Conservation (phyloP, 2,797 vertebrate genomes). For the Lepilemur septentrionalis region DNA sequence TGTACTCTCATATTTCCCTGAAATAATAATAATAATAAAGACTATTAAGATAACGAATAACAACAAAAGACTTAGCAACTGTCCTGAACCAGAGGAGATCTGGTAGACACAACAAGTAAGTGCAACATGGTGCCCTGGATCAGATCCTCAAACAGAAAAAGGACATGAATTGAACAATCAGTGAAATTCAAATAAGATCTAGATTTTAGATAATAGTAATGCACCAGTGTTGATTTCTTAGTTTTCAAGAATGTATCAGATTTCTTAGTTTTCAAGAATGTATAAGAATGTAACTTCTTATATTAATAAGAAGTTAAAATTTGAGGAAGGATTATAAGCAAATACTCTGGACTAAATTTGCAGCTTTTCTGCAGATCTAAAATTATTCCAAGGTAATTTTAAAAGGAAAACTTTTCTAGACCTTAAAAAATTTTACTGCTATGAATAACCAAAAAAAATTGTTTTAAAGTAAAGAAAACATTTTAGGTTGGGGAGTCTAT, state of each 20-base stretch:
- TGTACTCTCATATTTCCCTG: too few relatives aligned
- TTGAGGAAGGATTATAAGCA: accelerated
- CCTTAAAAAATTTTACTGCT: background rate
- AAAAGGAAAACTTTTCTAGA: background rate
- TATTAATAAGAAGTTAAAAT: background rate
- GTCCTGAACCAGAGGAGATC: background rate
- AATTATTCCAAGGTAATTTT: background rate
- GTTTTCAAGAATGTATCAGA: background rate
- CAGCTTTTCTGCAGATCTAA: background rate
- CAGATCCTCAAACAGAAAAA: background rate
- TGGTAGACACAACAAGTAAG: background rate
- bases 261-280: background rate
- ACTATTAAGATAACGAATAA: background rate
- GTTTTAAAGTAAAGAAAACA: background rate
- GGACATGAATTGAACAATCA: background rate
- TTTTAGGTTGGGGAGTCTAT: background rate
- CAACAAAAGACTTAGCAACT: background rate
- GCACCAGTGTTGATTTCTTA: background rate
- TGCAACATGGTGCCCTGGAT: background rate
- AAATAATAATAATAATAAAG: too few relatives aligned
- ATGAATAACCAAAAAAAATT: background rate
- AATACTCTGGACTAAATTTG: background rate
- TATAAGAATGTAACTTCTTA: too few relatives aligned
- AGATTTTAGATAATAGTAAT: background rate
- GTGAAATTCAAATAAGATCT: background rate